A percentile compares a stretch with the other conserved stretches of the same genome.
phyloP scores from a whole-genome alignment of 2,888 invertebrate genomes.

The Clitarchus hookeri region DNA sequence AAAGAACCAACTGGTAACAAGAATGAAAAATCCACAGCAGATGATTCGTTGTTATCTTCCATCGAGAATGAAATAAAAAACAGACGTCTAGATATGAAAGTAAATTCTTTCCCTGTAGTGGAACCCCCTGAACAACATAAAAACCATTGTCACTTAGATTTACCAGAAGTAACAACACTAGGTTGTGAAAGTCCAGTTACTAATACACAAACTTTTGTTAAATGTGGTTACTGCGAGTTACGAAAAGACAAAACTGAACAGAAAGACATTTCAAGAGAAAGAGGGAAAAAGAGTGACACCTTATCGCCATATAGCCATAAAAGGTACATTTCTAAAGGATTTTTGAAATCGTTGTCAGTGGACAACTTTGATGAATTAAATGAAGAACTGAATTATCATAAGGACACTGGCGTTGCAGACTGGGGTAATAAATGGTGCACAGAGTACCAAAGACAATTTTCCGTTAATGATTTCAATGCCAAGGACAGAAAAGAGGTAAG shows the following conservation, averaged over 20 bases:
- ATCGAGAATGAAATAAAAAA: not conserved
- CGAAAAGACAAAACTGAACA: not conserved
- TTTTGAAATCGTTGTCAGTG: not conserved
- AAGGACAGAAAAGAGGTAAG: slow-evolving; percentile 20
- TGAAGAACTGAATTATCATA: not conserved
- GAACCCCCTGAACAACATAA: not conserved
- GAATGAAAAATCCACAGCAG: not conserved
- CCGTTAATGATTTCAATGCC: not conserved
- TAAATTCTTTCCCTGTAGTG: not conserved
- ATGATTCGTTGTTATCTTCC: not conserved
- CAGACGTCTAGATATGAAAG: not conserved
- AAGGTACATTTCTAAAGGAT: not conserved
- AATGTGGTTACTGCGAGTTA: not conserved
- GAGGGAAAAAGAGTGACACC: not conserved
- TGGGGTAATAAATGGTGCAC: not conserved
- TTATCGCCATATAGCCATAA: not conserved
- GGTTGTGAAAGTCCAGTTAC: not conserved
- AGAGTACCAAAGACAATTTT: slow-evolving; percentile 6
- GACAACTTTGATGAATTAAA: slow-evolving; percentile 23
- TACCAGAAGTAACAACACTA: not conserved
- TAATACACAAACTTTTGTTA: not conserved
- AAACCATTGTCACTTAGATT: not conserved
- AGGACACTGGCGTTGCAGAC: not conserved
- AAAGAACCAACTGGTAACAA: not conserved
- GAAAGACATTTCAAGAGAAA: not conserved